phyloP scores from a whole-genome alignment of 2,797 vertebrate species.

The Phoebastria nigripes region DNA sequence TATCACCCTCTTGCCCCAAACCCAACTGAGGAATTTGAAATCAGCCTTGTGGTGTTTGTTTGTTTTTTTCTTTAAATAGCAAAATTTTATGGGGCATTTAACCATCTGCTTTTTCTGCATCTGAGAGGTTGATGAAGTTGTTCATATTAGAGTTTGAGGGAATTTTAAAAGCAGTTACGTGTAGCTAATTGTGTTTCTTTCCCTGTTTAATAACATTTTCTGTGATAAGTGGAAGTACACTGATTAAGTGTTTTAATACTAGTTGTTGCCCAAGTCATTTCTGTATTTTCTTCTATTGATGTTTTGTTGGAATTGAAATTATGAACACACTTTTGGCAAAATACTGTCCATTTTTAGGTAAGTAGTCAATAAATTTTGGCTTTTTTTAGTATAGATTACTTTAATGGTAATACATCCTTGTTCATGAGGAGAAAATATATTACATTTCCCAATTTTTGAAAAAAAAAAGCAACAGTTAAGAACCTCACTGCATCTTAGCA shows the following conservation, averaged over 20 bases:
- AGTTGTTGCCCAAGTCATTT: neutral
- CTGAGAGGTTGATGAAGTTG: neutral
- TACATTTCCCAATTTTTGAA: neutral
- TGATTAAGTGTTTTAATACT: neutral
- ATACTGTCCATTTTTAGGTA: neutral
- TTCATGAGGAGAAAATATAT: neutral
- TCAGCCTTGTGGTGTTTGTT: neutral
- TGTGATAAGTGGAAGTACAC: neutral
- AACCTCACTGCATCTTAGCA: neutral
- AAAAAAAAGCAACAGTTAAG: neutral
- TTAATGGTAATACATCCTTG: neutral
- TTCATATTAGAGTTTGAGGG: neutral
- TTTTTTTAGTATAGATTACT: neutral
- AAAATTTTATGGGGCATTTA: neutral
- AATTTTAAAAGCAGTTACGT: neutral
- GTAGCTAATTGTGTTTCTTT: neutral
- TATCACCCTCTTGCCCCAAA: neutral
- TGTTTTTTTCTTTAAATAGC: neutral
- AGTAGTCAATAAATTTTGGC: neutral
- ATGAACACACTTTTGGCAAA: neutral
- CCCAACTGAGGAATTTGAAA: neutral
- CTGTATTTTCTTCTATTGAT: neutral
- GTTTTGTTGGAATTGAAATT: neutral
- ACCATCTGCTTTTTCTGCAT: neutral
- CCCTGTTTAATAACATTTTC: neutral